Percentiles rank a stretch among this genome's conserved stretches.
Evolutionary conservation across 2,888 invertebrate species (phyloP).

Genomic region (Cheilosia variabilis): DNA sequence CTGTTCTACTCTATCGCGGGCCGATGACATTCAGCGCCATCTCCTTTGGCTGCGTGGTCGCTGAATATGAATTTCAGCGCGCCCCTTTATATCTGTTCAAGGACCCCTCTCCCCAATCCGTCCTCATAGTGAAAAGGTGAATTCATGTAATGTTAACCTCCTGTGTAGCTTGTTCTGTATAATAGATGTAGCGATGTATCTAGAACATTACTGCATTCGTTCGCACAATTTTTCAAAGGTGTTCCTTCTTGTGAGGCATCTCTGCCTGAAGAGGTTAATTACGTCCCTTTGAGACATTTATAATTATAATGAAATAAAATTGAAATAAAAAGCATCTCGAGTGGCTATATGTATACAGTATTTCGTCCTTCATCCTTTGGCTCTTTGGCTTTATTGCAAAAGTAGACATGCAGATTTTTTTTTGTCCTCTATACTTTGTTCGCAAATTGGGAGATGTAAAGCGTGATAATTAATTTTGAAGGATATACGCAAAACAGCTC

Average conservation of each 20-base stretch:
- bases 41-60: background rate
- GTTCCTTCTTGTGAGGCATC: constrained; percentile 72
- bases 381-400: constrained; percentile 55
- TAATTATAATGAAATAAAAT: constrained; percentile 76
- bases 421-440: constrained; percentile 38
- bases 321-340: constrained; percentile 74
- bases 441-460: constrained; percentile 75
- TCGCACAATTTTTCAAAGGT: constrained; percentile 69
- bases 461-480: constrained; percentile 76
- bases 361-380: constrained; percentile 66
- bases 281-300: constrained; percentile 76
- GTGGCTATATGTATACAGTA: constrained; percentile 66
- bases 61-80: background rate
- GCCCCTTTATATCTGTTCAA: constrained; percentile 35
- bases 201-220: constrained; percentile 33
- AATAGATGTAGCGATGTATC: constrained; percentile 13
- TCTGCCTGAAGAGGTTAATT: constrained; percentile 71
- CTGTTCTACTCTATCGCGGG: constrained; percentile 31
- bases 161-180: constrained; percentile 20
- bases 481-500: constrained; percentile 30
- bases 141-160: constrained; percentile 51
- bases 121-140: background rate
- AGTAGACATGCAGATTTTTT: constrained; percentile 4
- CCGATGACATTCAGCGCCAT: constrained; percentile 37
- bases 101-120: constrained; percentile 15